Evolutionary conservation across 2,888 invertebrate genomes (phyloP).

Genomic region (Tenodera sinensis): DNA sequence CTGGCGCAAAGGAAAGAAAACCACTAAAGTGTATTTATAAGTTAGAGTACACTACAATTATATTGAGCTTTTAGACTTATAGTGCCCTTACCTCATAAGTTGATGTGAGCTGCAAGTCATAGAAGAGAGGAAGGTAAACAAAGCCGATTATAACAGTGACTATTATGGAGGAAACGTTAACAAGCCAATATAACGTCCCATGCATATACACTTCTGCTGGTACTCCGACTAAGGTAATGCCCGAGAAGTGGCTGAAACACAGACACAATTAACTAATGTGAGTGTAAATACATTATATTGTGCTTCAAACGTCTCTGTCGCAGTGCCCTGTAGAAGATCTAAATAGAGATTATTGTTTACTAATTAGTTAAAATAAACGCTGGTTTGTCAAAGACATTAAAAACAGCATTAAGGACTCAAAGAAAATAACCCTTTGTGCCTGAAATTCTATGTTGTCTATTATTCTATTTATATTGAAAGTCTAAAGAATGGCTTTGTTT

Average conservation of each 20-base stretch:
- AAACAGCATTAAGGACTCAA: too few species aligned
- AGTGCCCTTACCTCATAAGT: conserved; percentile 53
- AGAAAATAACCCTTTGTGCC: too few species aligned
- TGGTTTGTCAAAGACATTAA: neutral
- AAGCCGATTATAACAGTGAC: conserved; percentile 41
- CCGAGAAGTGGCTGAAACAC: conserved; percentile 63
- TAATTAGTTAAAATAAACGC: neutral
- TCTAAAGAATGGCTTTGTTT: too few species aligned
- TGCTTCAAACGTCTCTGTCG: neutral
- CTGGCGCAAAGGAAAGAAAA: too few species aligned
- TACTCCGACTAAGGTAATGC: conserved; percentile 68
- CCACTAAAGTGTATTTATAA: too few species aligned
- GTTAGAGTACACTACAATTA: too few species aligned
- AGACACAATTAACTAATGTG: neutral
- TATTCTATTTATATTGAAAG: too few species aligned
- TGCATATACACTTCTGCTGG: conserved; percentile 71
- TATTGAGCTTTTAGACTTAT: neutral
- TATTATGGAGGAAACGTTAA: conserved; percentile 46
- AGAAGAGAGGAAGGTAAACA: conserved; percentile 62
- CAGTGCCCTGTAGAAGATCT: neutral
- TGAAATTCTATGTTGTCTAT: too few species aligned
- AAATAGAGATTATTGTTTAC: neutral
- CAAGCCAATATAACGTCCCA: conserved; percentile 60
- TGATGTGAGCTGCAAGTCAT: conserved; percentile 65
- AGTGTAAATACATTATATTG: neutral